These are phyloP conservation scores for Oligia fasciuncula DNA, from an alignment of 2,888 invertebrate genomes.

Conservation along the genomic window DNA sequence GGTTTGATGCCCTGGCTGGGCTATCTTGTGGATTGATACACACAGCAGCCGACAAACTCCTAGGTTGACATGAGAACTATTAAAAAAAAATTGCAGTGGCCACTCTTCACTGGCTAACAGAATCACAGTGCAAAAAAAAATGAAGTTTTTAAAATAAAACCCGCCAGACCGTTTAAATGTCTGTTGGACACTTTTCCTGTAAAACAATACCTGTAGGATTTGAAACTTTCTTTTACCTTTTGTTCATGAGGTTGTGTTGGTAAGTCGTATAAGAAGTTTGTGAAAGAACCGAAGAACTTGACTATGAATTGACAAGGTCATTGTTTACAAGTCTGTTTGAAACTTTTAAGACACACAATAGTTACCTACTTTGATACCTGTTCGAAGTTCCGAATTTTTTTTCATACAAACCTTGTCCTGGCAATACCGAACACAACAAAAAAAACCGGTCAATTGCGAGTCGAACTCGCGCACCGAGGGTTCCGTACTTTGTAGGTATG, in stretches of 20 bases:
- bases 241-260: conserved; percentile 7
- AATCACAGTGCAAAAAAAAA: background rate
- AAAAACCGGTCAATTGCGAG: too few species aligned
- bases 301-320: background rate
- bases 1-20: background rate
- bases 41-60: background rate
- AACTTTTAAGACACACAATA: background rate
- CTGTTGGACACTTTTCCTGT: background rate
- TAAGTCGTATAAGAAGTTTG: conserved; percentile 24
- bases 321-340: conserved; percentile 10
- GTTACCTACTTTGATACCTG: background rate
- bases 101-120: too few species aligned
- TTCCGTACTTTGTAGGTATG: too few species aligned
- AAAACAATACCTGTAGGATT: background rate
- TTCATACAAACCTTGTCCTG: too few species aligned
- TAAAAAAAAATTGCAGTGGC: background rate
- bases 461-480: too few species aligned
- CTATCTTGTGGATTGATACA: background rate
- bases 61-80: background rate
- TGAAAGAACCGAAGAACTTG: background rate
- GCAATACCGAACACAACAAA: too few species aligned
- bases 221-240: conserved; percentile 26
- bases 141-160: background rate
- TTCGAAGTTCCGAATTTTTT: too few species aligned
- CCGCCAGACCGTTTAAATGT: background rate